Evolutionary conservation across 2,888 invertebrate species (phyloP).

Genomic region (Melinopterus prodromus): DNA sequence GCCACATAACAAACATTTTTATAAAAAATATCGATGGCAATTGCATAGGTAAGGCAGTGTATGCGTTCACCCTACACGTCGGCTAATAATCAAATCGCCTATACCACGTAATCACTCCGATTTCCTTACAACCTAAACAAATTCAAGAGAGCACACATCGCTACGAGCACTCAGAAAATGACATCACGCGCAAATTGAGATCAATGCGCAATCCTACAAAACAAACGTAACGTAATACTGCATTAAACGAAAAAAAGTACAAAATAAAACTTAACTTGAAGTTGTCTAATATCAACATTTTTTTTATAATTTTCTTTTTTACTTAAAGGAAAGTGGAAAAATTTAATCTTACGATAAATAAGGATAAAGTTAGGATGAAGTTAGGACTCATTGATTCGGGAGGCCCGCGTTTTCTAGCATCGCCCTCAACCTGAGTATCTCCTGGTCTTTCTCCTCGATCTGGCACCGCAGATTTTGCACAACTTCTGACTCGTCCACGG

Average conservation of each 20-base stretch:
- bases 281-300: slow-evolving; percentile 22
- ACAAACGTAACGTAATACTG: background rate
- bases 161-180: background rate
- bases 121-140: slow-evolving; percentile 13
- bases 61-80: background rate
- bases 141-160: slow-evolving; percentile 5
- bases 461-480: slow-evolving; percentile 63
- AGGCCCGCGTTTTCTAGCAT: slow-evolving; percentile 55
- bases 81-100: slow-evolving; percentile 25
- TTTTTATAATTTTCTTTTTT: slow-evolving; percentile 10
- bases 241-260: slow-evolving; percentile 7
- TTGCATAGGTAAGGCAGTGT: slow-evolving; percentile 22
- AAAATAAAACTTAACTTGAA: slow-evolving; percentile 19
- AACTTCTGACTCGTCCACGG: slow-evolving; percentile 64
- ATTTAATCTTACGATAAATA: slow-evolving; percentile 23
- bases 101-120: background rate
- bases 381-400: slow-evolving; percentile 7
- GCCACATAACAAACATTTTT: slow-evolving; percentile 28
- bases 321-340: slow-evolving; percentile 15
- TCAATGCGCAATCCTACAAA: slow-evolving; percentile 10
- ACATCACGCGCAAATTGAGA: slow-evolving; percentile 8
- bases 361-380: slow-evolving; percentile 12
- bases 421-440: slow-evolving; percentile 65
- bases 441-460: slow-evolving; percentile 66
- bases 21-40: slow-evolving; percentile 29